phyloP scores from a whole-genome alignment of 2,113 vertebrate species.

The Alosa alosa region DNA sequence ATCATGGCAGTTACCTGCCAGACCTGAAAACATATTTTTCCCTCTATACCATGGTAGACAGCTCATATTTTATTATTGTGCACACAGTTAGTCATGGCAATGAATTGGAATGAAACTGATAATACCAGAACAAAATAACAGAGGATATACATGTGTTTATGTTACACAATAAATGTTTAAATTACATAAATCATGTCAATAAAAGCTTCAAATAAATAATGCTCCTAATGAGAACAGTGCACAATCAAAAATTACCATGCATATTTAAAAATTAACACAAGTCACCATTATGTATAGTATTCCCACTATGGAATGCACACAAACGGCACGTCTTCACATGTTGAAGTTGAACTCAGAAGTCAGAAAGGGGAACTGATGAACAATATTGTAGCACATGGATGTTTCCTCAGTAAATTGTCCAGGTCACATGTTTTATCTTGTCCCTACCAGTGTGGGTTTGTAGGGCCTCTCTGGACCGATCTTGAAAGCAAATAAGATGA shows the following conservation, averaged over 20 bases:
- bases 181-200: neutral
- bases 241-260: neutral
- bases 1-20: too few relatives aligned
- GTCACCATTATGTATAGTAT: neutral
- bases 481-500: slow-evolving; percentile 37
- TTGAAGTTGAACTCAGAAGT: too few relatives aligned
- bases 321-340: too few relatives aligned
- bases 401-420: slow-evolving; percentile 78
- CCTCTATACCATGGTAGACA: too few relatives aligned
- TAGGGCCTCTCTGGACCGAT: slow-evolving; percentile 76
- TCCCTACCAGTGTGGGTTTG: slow-evolving; percentile 72
- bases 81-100: neutral
- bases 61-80: neutral
- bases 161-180: neutral
- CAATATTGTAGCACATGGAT: neutral
- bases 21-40: too few relatives aligned
- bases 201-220: neutral
- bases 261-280: neutral
- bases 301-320: too few relatives aligned
- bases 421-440: slow-evolving; percentile 82
- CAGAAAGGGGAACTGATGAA: too few relatives aligned
- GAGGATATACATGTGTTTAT: neutral
- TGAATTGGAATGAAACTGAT: neutral
- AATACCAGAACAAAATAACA: neutral
- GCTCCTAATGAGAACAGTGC: neutral